phyloP scores from a whole-genome alignment of 2,797 vertebrate species.

The Acrocephalus scirpaceus region DNA sequence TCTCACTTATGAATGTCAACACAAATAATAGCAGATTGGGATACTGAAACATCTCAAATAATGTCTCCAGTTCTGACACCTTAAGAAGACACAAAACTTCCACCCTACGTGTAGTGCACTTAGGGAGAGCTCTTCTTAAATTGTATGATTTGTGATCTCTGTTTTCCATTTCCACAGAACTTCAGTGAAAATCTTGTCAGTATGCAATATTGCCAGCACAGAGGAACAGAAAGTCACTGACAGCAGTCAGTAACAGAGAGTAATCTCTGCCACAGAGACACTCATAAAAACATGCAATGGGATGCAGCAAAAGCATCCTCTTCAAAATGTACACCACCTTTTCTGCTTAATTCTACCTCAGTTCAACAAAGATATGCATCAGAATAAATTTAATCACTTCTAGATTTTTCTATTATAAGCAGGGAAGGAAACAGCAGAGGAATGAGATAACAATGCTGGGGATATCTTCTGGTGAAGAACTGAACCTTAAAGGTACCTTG shows the following conservation, averaged over 20 bases:
- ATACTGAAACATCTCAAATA: not conserved
- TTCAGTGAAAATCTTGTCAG: not conserved
- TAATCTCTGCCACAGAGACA: not conserved
- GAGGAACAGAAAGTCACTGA: not conserved
- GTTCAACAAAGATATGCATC: not conserved
- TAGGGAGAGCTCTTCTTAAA: not conserved
- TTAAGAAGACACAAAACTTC: not conserved
- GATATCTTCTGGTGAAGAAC: not conserved
- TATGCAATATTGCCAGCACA: not conserved
- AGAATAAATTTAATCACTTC: not conserved
- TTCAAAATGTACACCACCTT: not conserved
- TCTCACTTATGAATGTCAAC: not conserved
- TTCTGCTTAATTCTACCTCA: not conserved
- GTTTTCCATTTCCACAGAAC: not conserved
- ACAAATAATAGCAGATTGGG: not conserved
- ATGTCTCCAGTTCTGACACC: not conserved
- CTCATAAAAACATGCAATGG: not conserved
- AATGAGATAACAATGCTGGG: not conserved
- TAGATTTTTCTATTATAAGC: not conserved
- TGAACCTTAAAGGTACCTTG: not conserved
- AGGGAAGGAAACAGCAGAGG: not conserved
- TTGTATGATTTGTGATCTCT: not conserved
- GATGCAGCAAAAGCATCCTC: not conserved
- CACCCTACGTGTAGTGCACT: no score
- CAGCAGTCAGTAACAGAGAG: not conserved